These are phyloP conservation scores for Malurus leucopterus DNA, from an alignment of 2,797 vertebrate genomes.

Conservation along the genomic window DNA sequence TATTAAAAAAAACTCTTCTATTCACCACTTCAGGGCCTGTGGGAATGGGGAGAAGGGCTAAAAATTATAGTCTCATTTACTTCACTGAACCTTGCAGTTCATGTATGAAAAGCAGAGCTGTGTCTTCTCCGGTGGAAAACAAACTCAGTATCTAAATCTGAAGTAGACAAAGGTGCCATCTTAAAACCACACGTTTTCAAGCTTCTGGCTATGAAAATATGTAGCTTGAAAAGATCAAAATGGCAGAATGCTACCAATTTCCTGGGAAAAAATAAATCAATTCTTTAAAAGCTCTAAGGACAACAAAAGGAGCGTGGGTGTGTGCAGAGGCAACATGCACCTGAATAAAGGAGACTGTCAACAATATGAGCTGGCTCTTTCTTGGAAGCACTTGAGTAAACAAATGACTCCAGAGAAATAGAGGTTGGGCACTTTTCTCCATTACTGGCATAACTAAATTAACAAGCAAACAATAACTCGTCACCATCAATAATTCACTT, in stretches of 20 bases:
- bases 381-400: constrained; percentile 31
- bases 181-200: not conserved
- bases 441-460: not conserved
- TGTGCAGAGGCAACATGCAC: not conserved
- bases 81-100: not conserved
- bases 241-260: not conserved
- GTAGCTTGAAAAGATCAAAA: not conserved
- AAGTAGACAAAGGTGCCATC: not conserved
- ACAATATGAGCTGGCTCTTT: not conserved
- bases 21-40: not conserved
- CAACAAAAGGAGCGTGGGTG: not conserved
- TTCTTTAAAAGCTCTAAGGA: constrained; percentile 3
- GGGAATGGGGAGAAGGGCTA: not conserved
- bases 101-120: not conserved
- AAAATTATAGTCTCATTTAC: not conserved
- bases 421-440: not conserved
- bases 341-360: constrained; percentile 2
- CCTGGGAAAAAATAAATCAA: not conserved
- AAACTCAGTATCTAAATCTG: not conserved
- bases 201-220: not conserved
- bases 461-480: constrained; percentile 16
- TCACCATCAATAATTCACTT: not conserved
- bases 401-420: not conserved
- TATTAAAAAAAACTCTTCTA: not conserved
- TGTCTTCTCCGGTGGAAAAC: not conserved